Conservation (phyloP, 2,113 vertebrate genomes). For the Heterotilapia buettikoferi region DNA sequence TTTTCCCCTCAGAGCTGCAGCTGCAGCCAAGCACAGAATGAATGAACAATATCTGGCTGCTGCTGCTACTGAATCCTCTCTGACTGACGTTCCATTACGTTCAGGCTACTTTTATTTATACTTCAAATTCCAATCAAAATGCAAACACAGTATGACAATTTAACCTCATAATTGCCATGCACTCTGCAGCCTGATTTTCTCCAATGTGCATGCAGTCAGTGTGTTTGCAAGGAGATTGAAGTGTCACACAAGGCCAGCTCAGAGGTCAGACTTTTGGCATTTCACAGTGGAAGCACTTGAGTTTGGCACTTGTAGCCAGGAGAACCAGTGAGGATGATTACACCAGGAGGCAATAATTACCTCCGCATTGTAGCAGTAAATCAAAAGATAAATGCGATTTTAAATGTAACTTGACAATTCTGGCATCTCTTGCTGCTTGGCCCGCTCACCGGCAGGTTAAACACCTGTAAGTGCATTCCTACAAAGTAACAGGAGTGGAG, state of each 20-base stretch:
- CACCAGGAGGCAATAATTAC: not conserved
- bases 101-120: not conserved
- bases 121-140: not conserved
- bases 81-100: constrained; percentile 32
- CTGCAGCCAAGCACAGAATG: constrained; percentile 25
- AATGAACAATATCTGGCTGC: constrained; percentile 65
- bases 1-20: constrained; percentile 21
- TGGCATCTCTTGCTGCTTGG: not conserved
- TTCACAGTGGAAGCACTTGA: not conserved
- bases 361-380: not conserved
- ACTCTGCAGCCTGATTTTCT: not conserved
- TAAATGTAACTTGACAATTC: not conserved
- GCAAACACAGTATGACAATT: not conserved
- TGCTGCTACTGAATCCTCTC: constrained; percentile 5
- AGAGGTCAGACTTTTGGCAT: not conserved
- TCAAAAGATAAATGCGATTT: constrained; percentile 1
- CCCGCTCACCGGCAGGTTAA: not conserved
- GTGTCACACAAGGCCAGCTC: not conserved
- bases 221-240: not conserved
- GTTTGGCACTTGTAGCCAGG: not conserved
- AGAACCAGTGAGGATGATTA: constrained; percentile 2
- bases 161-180: not conserved
- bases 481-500: not conserved
- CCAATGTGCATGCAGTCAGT: not conserved
- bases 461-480: not conserved